These are phyloP conservation scores for Eulemur macaco DNA, from an alignment of 2,113 vertebrate genomes.

Conservation along the genomic window DNA sequence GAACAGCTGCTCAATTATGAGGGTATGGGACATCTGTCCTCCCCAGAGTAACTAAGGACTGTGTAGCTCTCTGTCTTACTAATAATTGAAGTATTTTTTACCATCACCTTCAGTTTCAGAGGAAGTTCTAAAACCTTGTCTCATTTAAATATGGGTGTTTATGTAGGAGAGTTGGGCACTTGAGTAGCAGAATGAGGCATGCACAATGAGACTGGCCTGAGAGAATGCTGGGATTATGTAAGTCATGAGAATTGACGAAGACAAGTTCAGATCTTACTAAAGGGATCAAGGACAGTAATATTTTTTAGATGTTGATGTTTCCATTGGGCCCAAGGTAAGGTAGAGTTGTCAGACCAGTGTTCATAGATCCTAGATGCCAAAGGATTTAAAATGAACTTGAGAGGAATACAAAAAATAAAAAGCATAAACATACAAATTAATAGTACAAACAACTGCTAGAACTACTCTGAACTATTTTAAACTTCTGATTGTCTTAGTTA, in stretches of 20 bases:
- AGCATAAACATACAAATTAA: neutral
- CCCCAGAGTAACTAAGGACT: neutral
- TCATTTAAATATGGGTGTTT: neutral
- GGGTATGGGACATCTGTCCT: slow-evolving; percentile 19
- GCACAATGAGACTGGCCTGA: neutral
- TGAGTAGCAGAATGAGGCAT: neutral
- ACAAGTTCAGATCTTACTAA: neutral
- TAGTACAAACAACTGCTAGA: neutral
- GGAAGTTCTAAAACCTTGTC: slow-evolving; percentile 12
- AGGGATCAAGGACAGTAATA: neutral
- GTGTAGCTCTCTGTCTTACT: slow-evolving; percentile 25
- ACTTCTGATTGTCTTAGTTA: neutral
- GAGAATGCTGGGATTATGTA: neutral
- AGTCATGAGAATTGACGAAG: neutral
- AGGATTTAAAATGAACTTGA: slow-evolving; percentile 8
- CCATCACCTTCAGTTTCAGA: neutral
- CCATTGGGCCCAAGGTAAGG: neutral
- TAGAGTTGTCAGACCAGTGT: neutral
- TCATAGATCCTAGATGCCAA: neutral
- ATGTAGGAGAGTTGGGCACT: neutral
- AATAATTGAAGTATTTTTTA: slow-evolving; percentile 48
- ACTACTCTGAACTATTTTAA: slow-evolving; percentile 8
- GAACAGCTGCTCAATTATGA: slow-evolving; percentile 48
- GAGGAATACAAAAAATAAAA: neutral
- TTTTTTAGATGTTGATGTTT: neutral